Conservation (phyloP, 1,140 invertebrate genomes). For the Procambarus clarkii region DNA sequence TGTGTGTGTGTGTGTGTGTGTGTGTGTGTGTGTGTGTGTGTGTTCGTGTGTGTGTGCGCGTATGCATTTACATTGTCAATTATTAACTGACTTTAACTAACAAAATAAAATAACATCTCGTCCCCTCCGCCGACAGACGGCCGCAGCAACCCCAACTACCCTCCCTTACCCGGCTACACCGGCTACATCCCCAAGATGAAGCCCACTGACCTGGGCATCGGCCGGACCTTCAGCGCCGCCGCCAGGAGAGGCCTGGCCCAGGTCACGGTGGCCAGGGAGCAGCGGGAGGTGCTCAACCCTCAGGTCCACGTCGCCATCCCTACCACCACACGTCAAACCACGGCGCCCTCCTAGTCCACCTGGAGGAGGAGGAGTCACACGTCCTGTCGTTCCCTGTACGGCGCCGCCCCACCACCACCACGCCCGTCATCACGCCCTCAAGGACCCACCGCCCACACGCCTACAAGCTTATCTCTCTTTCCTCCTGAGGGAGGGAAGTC, state of each 20-base stretch:
- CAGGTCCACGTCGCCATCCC: constrained; percentile 30
- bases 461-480: not conserved
- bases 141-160: constrained; percentile 55
- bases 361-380: not conserved
- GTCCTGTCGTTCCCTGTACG: not conserved
- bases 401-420: not conserved
- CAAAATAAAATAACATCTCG: too few relatives aligned
- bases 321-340: constrained; percentile 21
- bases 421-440: not conserved
- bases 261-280: constrained; percentile 38
- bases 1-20: not conserved
- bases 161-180: constrained; percentile 65
- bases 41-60: too few relatives aligned
- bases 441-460: not conserved
- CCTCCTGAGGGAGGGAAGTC: not conserved
- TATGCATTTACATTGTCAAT: not conserved
- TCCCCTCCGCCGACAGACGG: constrained; percentile 32
- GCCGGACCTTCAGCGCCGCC: constrained; percentile 63
- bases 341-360: constrained; percentile 42
- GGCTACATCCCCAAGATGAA: constrained; percentile 68
- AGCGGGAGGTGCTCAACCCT: constrained; percentile 16
- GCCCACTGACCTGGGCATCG: constrained; percentile 65
- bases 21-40: too few relatives aligned
- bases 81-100: too few relatives aligned
- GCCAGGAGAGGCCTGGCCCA: constrained; percentile 54